Conservation (phyloP, 64 coral and sea anemone genomes). For the Pachyseris speciosa region DNA sequence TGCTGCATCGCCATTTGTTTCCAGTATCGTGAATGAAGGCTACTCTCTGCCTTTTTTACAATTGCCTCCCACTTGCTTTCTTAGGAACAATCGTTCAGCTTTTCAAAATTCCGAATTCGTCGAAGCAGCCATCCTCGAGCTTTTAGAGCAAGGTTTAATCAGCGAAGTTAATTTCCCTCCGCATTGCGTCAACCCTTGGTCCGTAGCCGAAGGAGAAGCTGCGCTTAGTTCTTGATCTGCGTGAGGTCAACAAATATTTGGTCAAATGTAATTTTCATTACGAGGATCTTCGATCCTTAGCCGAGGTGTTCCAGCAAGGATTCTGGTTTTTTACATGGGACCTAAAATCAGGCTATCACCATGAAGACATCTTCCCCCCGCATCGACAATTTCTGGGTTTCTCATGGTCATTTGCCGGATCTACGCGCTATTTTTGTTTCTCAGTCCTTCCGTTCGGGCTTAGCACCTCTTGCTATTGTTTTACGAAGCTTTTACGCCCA, state of each 20-base stretch:
- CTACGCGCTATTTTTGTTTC: background rate
- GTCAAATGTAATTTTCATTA: constrained; percentile 27
- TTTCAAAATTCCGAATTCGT: background rate
- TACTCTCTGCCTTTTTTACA: background rate
- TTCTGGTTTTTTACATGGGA: constrained; percentile 39
- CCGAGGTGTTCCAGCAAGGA: constrained; percentile 5
- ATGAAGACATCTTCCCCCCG: constrained; percentile 13
- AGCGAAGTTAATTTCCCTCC: background rate
- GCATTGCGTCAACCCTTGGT: constrained; percentile 45
- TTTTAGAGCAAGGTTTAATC: too few species aligned
- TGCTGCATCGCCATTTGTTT: background rate
- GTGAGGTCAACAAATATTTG: constrained; percentile 36
- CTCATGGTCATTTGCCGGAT: background rate
- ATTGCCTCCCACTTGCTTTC: background rate
- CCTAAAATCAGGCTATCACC: constrained; percentile 37
- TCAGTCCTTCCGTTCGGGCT: constrained; percentile 23
- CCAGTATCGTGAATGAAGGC: background rate
- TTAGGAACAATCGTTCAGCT: background rate
- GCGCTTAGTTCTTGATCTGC: background rate
- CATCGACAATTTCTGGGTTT: constrained; percentile 45
- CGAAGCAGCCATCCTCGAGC: too few species aligned
- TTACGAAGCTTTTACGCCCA: constrained; percentile 39
- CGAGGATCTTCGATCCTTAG: constrained; percentile 47
- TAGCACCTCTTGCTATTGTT: constrained; percentile 1
- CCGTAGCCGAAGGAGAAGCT: constrained; percentile 33